Conservation (phyloP, 2,113 vertebrate species). For the Onychorhynchus coronatus region DNA sequence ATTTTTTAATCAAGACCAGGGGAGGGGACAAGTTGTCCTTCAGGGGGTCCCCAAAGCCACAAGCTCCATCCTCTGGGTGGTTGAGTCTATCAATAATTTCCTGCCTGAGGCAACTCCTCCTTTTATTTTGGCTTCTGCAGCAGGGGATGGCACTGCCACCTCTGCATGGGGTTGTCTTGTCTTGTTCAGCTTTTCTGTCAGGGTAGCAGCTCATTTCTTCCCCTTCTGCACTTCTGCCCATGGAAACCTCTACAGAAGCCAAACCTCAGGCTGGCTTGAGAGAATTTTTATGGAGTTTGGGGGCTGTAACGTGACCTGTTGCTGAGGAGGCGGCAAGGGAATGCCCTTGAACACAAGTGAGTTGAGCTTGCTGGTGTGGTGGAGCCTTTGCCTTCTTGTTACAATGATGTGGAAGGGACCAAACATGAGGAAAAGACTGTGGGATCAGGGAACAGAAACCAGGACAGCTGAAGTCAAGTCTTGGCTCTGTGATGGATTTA, state of each 20-base stretch:
- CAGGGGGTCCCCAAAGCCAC: too few relatives aligned
- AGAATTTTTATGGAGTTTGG: background rate
- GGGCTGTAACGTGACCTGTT: background rate
- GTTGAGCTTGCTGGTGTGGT: background rate
- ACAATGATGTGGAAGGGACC: rapidly evolving
- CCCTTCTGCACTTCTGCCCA: background rate
- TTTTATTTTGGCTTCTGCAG: background rate
- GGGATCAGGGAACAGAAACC: background rate
- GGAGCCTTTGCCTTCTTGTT: background rate
- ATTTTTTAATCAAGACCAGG: background rate
- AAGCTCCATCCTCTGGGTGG: too few relatives aligned
- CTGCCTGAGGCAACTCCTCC: too few relatives aligned
- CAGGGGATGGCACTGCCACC: background rate
- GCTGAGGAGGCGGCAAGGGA: background rate
- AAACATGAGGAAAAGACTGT: background rate
- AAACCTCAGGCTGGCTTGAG: background rate
- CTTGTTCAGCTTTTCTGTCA: background rate
- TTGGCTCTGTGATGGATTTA: background rate
- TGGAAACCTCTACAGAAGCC: background rate
- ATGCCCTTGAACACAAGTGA: background rate
- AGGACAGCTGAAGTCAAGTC: background rate
- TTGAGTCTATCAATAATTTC: too few relatives aligned
- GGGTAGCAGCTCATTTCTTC: background rate
- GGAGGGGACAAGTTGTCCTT: too few relatives aligned
- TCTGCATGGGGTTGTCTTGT: background rate